Evolutionary conservation across 2,888 invertebrate genomes (phyloP).

Genomic region (Sisyra terminalis): DNA sequence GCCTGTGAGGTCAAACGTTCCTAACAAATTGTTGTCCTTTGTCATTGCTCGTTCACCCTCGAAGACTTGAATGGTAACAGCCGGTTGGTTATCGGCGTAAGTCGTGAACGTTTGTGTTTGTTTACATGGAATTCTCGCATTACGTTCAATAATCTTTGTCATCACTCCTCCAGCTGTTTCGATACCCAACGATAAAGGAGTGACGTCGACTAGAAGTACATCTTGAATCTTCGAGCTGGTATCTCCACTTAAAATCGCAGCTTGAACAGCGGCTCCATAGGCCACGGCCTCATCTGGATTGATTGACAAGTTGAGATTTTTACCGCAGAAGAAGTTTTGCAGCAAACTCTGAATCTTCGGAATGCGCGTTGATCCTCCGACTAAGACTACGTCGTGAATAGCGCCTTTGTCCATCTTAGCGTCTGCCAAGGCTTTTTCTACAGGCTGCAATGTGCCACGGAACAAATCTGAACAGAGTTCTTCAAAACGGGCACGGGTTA

Average conservation of each 20-base stretch:
- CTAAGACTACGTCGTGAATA: constrained; percentile 65
- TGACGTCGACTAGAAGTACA: constrained; percentile 49
- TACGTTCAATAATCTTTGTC: constrained; percentile 42
- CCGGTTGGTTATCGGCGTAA: constrained; percentile 49
- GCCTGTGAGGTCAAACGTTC: constrained; percentile 47
- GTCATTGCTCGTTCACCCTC: constrained; percentile 68
- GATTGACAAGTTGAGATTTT: constrained; percentile 22
- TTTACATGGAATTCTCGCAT: constrained; percentile 36
- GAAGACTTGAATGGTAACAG: constrained; percentile 38
- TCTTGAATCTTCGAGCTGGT: constrained; percentile 59
- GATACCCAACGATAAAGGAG: constrained; percentile 53
- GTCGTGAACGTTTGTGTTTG: constrained; percentile 44
- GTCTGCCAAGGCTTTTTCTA: constrained; percentile 55
- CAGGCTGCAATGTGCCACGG: constrained; percentile 50
- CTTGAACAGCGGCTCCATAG: constrained; percentile 24
- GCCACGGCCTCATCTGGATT: constrained; percentile 26
- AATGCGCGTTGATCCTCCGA: constrained; percentile 67
- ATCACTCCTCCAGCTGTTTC: constrained; percentile 73
- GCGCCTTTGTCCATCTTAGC: constrained; percentile 60
- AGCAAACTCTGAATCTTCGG: constrained; percentile 61
- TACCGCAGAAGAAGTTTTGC: constrained; percentile 56
- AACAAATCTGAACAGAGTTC: constrained; percentile 56
- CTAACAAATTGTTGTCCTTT: constrained; percentile 57
- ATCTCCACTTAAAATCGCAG: constrained; percentile 22
- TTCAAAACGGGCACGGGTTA: constrained; percentile 60